Evolutionary conservation across 2,113 vertebrate species (phyloP).

Genomic region (Sphaerodactylus townsendi): DNA sequence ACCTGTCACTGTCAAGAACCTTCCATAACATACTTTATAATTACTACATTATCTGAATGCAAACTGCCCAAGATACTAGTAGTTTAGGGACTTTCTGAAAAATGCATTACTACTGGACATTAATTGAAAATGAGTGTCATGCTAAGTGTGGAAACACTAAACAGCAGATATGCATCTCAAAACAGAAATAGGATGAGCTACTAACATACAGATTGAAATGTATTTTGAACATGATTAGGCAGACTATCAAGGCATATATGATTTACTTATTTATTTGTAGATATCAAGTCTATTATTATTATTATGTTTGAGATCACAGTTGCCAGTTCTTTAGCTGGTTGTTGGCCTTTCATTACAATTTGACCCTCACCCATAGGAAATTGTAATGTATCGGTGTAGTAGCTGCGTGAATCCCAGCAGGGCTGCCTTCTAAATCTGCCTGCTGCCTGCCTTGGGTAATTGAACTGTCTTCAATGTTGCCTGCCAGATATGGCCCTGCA

Average conservation of each 20-base stretch:
- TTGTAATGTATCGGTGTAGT: too few relatives aligned
- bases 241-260: not conserved
- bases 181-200: not conserved
- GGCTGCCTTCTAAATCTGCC: too few relatives aligned
- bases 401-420: too few relatives aligned
- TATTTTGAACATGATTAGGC: not conserved
- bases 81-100: conserved; percentile 9
- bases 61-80: conserved; percentile 13
- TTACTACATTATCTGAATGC: conserved; percentile 9
- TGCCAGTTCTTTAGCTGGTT: too few relatives aligned
- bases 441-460: too few relatives aligned
- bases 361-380: too few relatives aligned
- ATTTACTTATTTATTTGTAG: not conserved
- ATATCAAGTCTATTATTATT: too few relatives aligned
- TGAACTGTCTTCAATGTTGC: too few relatives aligned
- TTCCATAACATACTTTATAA: conserved; percentile 18
- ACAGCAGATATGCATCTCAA: conserved; percentile 48
- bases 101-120: not conserved
- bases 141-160: not conserved
- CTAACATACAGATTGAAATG: not conserved
- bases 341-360: too few relatives aligned
- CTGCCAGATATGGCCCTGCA: too few relatives aligned
- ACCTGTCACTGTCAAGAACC: conserved; percentile 13
- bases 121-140: not conserved
- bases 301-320: too few relatives aligned